phyloP scores from a whole-genome alignment of 2,113 vertebrate species.

The Tyrannus savana region DNA sequence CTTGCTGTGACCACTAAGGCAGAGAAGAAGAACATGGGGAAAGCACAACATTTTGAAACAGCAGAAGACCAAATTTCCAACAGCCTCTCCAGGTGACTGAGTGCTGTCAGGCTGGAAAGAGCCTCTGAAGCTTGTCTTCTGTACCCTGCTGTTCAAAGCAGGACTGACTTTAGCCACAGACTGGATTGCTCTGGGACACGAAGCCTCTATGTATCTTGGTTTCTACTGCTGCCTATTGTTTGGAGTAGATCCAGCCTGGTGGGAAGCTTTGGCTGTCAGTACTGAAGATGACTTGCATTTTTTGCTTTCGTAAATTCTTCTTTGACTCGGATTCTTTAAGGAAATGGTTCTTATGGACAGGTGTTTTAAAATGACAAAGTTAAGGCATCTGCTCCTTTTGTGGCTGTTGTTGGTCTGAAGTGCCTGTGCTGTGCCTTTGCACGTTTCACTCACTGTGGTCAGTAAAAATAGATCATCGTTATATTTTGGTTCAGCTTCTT shows the following conservation, averaged over 20 bases:
- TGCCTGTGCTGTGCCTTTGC: neutral
- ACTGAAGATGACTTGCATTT: neutral
- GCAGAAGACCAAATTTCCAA: neutral
- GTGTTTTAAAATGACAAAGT: neutral
- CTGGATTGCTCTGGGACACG: neutral
- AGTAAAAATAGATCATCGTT: neutral
- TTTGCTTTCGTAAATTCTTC: neutral
- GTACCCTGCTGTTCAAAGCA: neutral
- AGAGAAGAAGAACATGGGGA: neutral
- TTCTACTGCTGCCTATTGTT: rapidly evolving
- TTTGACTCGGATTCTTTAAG: neutral
- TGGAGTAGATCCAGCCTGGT: neutral
- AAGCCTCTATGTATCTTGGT: neutral
- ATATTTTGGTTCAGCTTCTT: neutral
- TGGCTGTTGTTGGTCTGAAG: neutral
- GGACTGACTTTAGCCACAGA: neutral
- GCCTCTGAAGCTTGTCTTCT: neutral
- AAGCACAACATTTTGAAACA: neutral
- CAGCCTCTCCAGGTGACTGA: neutral
- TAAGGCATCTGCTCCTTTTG: neutral
- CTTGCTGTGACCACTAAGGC: no score
- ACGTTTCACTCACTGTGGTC: neutral
- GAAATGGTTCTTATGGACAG: neutral
- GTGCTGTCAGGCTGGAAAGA: neutral
- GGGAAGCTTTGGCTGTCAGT: neutral